Percentiles rank a stretch among this genome's conserved stretches.
Evolutionary conservation across 2,888 invertebrate species (phyloP).

Genomic region (Caenorhabditis macrosperma): DNA sequence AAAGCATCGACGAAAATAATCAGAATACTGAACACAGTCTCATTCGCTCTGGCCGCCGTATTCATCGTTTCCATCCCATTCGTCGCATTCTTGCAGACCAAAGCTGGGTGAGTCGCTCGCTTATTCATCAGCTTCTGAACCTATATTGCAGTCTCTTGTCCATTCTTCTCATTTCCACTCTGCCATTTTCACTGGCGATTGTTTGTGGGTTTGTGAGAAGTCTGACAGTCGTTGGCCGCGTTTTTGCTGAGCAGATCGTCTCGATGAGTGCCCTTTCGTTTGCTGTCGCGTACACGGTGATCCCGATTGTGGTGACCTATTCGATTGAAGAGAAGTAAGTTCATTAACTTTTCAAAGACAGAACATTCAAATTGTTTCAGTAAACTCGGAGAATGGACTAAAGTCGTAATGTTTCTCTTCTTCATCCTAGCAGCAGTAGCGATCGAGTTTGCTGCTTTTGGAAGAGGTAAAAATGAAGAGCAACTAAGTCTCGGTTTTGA

Average conservation of each 20-base stretch:
- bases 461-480: no score
- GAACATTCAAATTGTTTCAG: conserved; percentile 62
- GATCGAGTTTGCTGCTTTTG: conserved; percentile 73
- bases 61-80: conserved; percentile 54
- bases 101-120: conserved; percentile 31
- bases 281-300: conserved; percentile 67
- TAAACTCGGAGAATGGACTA: conserved; percentile 69
- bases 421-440: conserved; percentile 64
- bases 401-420: conserved; percentile 62
- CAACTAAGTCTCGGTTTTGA: no score
- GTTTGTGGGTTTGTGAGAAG: conserved; percentile 71
- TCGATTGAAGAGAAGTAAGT: conserved; percentile 70
- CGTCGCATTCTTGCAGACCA: conserved; percentile 43
- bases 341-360: neutral
- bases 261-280: conserved; percentile 67
- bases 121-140: neutral
- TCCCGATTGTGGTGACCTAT: conserved; percentile 65
- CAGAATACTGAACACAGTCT: conserved; percentile 69
- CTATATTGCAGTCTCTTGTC: conserved; percentile 45
- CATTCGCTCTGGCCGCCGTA: conserved; percentile 66
- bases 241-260: conserved; percentile 73
- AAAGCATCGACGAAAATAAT: conserved; percentile 63
- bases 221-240: conserved; percentile 73
- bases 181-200: conserved; percentile 69
- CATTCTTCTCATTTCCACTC: conserved; percentile 59